Evolutionary conservation across 2,113 vertebrate genomes (phyloP).

Genomic region (Centrocercus urophasianus): DNA sequence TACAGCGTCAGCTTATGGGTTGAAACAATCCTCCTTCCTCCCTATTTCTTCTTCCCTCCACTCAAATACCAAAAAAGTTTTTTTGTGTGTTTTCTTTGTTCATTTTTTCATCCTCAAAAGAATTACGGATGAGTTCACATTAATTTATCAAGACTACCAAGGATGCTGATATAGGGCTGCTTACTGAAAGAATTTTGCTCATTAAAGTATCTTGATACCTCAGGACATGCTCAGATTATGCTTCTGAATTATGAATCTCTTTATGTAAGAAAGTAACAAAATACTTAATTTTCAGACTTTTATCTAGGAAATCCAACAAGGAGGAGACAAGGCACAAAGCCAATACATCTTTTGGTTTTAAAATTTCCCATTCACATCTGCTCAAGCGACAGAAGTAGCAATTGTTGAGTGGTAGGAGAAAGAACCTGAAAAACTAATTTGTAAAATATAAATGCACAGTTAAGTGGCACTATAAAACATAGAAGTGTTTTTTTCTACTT

Average conservation of each 20-base stretch:
- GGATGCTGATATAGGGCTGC: not conserved
- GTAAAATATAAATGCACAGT: not conserved
- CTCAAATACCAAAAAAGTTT: not conserved
- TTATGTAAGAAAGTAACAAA: not conserved
- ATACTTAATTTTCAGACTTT: not conserved
- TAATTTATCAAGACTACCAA: not conserved
- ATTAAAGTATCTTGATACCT: not conserved
- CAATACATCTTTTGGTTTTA: not conserved
- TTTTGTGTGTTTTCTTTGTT: not conserved
- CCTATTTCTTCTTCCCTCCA: not conserved
- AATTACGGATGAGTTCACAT: not conserved
- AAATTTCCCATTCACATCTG: not conserved
- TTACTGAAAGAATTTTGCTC: not conserved
- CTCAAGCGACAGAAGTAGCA: not conserved
- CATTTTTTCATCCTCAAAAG: not conserved
- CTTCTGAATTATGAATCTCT: not conserved
- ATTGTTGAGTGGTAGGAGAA: not conserved
- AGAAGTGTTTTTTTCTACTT: not conserved
- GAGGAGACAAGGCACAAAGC: not conserved
- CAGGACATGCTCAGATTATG: not conserved
- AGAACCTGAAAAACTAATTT: not conserved
- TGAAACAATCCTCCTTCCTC: not conserved
- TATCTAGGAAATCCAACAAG: not conserved
- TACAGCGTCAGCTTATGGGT: not conserved
- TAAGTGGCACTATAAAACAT: not conserved